phyloP scores from a whole-genome alignment of 37 sponge, comb jelly and placozoan genomes.

The Petrosia ficiformis region DNA sequence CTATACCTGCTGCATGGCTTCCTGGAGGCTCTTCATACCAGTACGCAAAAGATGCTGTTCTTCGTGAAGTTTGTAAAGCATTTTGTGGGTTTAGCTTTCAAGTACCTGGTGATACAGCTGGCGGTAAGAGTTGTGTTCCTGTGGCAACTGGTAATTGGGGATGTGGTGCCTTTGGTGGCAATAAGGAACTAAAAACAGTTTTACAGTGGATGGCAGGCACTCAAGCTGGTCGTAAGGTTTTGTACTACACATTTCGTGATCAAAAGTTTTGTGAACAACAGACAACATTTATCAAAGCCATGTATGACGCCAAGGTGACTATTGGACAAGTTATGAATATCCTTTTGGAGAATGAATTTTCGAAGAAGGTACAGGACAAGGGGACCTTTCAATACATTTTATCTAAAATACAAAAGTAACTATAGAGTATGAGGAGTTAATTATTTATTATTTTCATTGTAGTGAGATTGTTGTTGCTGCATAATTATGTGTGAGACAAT shows the following conservation, averaged over 20 bases:
- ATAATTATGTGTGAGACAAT: no score
- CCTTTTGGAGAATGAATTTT: background rate
- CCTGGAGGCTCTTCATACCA: constrained; percentile 5
- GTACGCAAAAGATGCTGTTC: constrained; percentile 6
- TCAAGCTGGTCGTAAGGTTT: constrained; percentile 30
- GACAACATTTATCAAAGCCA: constrained; percentile 6
- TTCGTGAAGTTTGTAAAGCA: constrained; percentile 65
- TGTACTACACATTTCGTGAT: constrained; percentile 66
- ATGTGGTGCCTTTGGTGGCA: constrained; percentile 80
- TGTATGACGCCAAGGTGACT: constrained; percentile 48
- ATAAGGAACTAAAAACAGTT: constrained; percentile 62
- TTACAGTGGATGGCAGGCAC: constrained; percentile 76
- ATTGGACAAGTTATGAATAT: constrained; percentile 52
- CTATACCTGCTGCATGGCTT: constrained; percentile 18
- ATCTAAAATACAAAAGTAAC: background rate
- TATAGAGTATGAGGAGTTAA: no score
- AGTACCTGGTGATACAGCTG: background rate
- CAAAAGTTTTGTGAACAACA: constrained; percentile 27
- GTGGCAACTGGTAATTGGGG: constrained; percentile 89
- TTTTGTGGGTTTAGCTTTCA: constrained; percentile 45
- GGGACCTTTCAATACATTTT: constrained; percentile 21
- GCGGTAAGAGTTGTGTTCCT: constrained; percentile 6
- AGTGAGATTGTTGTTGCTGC: no score
- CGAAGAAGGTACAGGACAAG: background rate
- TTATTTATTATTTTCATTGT: no score